phyloP scores from a whole-genome alignment of 2,888 invertebrate genomes.

The Nysson spinosus region DNA sequence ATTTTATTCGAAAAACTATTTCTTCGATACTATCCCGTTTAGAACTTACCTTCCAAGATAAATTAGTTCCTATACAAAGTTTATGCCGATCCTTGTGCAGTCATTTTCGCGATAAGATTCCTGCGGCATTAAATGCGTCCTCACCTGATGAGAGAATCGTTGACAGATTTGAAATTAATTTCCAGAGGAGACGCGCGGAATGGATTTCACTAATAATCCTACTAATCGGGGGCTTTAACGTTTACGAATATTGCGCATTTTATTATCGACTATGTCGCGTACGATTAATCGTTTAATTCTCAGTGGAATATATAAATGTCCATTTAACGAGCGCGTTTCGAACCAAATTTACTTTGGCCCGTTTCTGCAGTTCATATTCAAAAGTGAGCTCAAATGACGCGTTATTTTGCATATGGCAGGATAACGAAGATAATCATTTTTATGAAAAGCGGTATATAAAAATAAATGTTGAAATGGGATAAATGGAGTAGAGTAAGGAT shows the following conservation, averaged over 20 bases:
- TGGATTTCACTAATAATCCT: no score
- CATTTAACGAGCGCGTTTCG: slow-evolving; percentile 10
- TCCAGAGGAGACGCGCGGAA: not conserved
- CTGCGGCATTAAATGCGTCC: no score
- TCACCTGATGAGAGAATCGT: no score
- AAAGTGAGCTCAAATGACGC: not conserved
- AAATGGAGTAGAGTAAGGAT: no score
- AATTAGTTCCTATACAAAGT: slow-evolving; percentile 22
- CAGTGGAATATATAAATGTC: slow-evolving; percentile 14
- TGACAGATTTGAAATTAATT: not conserved
- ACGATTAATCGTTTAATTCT: slow-evolving; percentile 42
- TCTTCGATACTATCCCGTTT: slow-evolving; percentile 5
- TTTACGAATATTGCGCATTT: slow-evolving; percentile 21
- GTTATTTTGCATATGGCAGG: no score
- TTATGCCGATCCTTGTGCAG: not conserved
- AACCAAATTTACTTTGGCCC: slow-evolving; percentile 3
- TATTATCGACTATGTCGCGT: slow-evolving; percentile 4
- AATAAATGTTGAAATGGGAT: no score
- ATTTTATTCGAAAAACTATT: slow-evolving; percentile 26
- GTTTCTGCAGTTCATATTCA: not conserved
- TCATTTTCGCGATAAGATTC: no score
- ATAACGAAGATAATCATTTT: no score
- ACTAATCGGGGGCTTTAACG: no score
- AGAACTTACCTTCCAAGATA: slow-evolving; percentile 12
- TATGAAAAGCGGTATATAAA: no score